Conservation (phyloP, 2,797 vertebrate genomes). For the Neostethus bicornis region DNA sequence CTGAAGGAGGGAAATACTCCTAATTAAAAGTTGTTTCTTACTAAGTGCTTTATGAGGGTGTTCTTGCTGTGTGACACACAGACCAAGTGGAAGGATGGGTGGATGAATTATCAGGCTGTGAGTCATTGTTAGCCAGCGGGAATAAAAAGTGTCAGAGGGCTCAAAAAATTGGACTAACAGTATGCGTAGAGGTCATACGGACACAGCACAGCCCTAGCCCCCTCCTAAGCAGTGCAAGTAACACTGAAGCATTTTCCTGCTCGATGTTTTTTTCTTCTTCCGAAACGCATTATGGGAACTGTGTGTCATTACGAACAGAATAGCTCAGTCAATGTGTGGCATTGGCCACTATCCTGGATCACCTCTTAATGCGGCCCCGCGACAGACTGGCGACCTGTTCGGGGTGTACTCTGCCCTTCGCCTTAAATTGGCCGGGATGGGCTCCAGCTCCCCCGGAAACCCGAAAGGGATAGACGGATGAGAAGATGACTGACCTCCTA, state of each 20-base stretch:
- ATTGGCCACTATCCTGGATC: conserved; percentile 58
- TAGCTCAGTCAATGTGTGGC: conserved; percentile 21
- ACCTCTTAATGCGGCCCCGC: too few relatives aligned
- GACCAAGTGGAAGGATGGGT: conserved; percentile 47
- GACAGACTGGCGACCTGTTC: too few relatives aligned
- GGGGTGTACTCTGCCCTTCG: too few relatives aligned
- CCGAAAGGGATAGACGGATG: too few relatives aligned
- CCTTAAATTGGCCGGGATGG: too few relatives aligned
- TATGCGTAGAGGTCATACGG: conserved; percentile 57
- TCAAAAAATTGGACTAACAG: conserved; percentile 64
- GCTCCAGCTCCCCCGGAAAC: too few relatives aligned
- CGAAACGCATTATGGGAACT: conserved; percentile 27
- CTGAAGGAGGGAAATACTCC: conserved; percentile 60
- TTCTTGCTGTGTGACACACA: conserved; percentile 51
- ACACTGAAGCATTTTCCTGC: conserved; percentile 52
- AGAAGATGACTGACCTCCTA: too few relatives aligned
- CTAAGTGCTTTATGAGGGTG: conserved; percentile 51
- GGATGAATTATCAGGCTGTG: conserved; percentile 62
- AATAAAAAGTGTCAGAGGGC: conserved; percentile 50
- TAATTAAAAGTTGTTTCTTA: conserved; percentile 61
- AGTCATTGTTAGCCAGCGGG: conserved; percentile 59
- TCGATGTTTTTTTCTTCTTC: conserved; percentile 28
- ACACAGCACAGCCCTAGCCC: conserved; percentile 32
- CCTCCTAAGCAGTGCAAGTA: conserved; percentile 37
- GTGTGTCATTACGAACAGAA: conserved; percentile 34